Conservation (phyloP, 2,113 vertebrate species). For the Eulacestoma nigropectus region DNA sequence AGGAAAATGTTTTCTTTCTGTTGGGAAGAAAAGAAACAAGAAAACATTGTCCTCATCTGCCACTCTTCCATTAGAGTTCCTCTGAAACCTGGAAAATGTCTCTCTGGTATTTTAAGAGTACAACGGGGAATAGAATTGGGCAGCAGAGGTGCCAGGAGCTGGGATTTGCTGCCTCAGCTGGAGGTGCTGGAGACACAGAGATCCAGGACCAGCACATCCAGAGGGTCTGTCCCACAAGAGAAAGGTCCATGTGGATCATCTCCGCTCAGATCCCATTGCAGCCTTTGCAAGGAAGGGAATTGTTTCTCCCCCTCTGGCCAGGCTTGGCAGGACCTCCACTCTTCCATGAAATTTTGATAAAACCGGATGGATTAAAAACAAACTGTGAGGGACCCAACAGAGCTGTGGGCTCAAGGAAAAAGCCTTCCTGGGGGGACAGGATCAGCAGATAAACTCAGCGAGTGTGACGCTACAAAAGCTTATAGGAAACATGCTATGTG, state of each 20-base stretch:
- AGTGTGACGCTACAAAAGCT: neutral
- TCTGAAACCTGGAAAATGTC: neutral
- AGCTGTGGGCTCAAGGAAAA: neutral
- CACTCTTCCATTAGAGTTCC: neutral
- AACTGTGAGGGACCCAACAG: rapidly evolving
- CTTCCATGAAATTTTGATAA: neutral
- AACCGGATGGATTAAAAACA: neutral
- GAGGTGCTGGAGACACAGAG: neutral
- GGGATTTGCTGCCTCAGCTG: neutral
- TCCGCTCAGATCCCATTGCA: neutral
- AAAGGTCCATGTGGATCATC: rapidly evolving
- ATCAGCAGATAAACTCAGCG: neutral
- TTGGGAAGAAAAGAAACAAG: neutral
- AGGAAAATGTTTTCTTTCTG: neutral
- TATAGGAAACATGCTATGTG: neutral
- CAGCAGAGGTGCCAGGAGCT: neutral
- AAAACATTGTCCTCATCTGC: neutral
- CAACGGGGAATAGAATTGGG: neutral
- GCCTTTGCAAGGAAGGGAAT: neutral
- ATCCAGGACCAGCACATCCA: neutral
- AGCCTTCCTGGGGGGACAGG: neutral
- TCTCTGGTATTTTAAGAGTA: neutral
- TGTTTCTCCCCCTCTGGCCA: neutral
- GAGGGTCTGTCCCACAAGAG: neutral
- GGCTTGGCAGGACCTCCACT: neutral